Percentiles rank a stretch among this genome's conserved stretches.
Evolutionary conservation across 2,888 invertebrate species (phyloP).

Genomic region (Aethes cnicana): DNA sequence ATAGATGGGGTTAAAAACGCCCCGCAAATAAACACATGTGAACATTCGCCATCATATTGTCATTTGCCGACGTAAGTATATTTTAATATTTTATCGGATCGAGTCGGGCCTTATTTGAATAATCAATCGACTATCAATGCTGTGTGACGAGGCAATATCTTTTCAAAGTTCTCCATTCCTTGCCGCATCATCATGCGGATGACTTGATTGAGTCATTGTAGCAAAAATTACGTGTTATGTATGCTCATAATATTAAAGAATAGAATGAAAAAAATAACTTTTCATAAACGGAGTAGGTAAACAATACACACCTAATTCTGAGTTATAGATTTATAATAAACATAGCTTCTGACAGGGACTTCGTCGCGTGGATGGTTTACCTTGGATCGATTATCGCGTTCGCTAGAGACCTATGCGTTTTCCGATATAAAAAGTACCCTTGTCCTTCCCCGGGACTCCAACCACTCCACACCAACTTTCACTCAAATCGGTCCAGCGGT

Average conservation of each 20-base stretch:
- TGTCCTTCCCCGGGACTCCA: too few species aligned
- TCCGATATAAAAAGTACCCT: too few species aligned
- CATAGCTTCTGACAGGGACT: too few species aligned
- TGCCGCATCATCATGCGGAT: conserved; percentile 44
- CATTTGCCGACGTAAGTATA: conserved; percentile 48
- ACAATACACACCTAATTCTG: too few species aligned
- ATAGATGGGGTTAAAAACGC: not conserved
- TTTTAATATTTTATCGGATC: conserved; percentile 42
- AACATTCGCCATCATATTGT: conserved; percentile 43
- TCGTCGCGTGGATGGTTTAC: too few species aligned
- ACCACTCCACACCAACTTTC: too few species aligned
- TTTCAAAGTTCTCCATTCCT: conserved; percentile 55
- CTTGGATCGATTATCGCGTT: too few species aligned
- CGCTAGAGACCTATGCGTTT: too few species aligned
- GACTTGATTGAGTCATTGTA: conserved; percentile 71
- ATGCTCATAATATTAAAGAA: conserved; percentile 31
- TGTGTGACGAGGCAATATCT: conserved; percentile 62
- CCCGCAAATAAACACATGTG: not conserved
- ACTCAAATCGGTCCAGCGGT: too few species aligned
- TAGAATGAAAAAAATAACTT: too few species aligned
- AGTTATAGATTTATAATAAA: too few species aligned
- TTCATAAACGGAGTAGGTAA: too few species aligned
- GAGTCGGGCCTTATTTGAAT: conserved; percentile 60
- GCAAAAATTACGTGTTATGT: conserved; percentile 39
- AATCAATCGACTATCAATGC: conserved; percentile 75